phyloP scores from a whole-genome alignment of 2,797 vertebrate genomes.

The Peromyscus nudipes region DNA sequence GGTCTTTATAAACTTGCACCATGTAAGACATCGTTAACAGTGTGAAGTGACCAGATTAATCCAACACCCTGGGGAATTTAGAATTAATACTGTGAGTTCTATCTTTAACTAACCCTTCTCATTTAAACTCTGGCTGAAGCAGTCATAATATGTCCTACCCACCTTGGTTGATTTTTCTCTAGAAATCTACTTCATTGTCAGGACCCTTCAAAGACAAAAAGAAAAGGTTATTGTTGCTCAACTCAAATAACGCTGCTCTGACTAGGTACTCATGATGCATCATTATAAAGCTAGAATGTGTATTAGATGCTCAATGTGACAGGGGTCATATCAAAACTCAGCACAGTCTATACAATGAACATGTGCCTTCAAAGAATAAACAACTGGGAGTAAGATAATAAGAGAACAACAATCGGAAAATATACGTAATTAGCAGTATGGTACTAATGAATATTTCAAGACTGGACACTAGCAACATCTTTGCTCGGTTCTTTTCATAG shows the following conservation, averaged over 20 bases:
- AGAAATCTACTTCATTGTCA: slow-evolving; percentile 16
- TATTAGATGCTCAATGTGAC: background rate
- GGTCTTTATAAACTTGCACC: slow-evolving; percentile 70
- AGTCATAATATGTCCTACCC: slow-evolving; percentile 22
- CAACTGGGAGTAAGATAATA: background rate
- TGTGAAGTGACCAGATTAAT: slow-evolving; percentile 53
- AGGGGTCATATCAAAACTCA: background rate
- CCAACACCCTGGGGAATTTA: slow-evolving; percentile 68
- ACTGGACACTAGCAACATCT: background rate
- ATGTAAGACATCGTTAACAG: slow-evolving; percentile 73
- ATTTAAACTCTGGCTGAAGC: slow-evolving; percentile 37
- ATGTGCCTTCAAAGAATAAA: background rate
- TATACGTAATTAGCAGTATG: background rate
- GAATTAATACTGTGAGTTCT: slow-evolving; percentile 64
- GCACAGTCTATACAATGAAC: background rate
- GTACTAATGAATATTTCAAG: background rate
- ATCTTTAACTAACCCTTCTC: slow-evolving; percentile 67
- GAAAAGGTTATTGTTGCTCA: background rate
- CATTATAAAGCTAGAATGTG: slow-evolving; percentile 22
- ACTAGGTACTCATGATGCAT: background rate
- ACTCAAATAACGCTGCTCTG: background rate
- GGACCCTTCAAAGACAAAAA: slow-evolving; percentile 52
- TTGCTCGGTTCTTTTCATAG: background rate
- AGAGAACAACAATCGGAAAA: background rate
- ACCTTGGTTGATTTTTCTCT: slow-evolving; percentile 69